Conservation (phyloP, 2,888 invertebrate genomes). For the Onthophagus sagittarius region DNA sequence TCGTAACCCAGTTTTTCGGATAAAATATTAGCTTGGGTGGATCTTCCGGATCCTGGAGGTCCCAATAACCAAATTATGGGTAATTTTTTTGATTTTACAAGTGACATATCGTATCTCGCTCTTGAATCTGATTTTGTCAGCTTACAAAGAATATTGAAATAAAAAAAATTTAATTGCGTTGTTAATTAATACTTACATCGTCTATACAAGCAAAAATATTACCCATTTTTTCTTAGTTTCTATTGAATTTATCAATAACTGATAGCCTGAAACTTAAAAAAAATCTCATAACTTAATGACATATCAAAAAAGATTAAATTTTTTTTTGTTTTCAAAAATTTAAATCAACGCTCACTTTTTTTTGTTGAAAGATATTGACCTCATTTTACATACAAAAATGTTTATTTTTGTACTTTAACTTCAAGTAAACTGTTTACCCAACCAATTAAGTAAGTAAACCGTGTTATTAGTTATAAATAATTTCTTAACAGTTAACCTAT, state of each 20-base stretch:
- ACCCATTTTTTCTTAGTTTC: conserved; percentile 27
- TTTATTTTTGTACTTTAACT: too few relatives aligned
- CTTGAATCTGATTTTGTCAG: background rate
- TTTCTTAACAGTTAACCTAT: too few relatives aligned
- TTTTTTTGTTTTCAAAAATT: background rate
- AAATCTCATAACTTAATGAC: background rate
- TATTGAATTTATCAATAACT: conserved; percentile 19
- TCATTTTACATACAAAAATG: too few relatives aligned
- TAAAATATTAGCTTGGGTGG: conserved; percentile 34
- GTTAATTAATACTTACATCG: conserved; percentile 24
- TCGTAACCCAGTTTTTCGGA: conserved; percentile 32
- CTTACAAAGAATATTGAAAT: background rate
- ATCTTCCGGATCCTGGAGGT: conserved; percentile 38
- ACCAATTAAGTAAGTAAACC: too few relatives aligned
- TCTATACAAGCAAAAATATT: conserved; percentile 31
- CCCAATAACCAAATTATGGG: conserved; percentile 56
- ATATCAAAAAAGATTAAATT: background rate
- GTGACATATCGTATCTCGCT: conserved; percentile 42
- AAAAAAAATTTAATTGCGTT: background rate
- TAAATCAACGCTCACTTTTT: background rate
- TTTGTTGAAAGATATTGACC: too few relatives aligned
- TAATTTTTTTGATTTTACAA: conserved; percentile 43
- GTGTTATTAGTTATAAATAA: too few relatives aligned
- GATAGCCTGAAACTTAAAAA: conserved; percentile 19
- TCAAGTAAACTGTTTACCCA: too few relatives aligned